phyloP scores from a whole-genome alignment of 2,797 vertebrate genomes.

The Calcarius lapponicus region DNA sequence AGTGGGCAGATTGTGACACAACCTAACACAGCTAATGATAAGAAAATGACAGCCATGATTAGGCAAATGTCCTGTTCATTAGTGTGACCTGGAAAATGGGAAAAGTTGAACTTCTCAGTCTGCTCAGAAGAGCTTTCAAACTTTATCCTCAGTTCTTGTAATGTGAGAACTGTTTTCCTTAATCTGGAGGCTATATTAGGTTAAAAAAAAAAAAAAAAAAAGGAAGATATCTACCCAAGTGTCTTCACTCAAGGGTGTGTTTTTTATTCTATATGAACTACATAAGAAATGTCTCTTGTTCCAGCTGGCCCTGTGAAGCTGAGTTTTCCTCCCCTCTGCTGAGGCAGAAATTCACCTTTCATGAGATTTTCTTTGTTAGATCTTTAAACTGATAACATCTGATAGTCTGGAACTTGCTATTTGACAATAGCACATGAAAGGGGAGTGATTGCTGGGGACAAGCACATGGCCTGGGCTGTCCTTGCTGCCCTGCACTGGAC shows the following conservation, averaged over 20 bases:
- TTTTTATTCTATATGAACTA: background rate
- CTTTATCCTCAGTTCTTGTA: background rate
- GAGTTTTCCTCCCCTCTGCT: background rate
- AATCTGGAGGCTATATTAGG: background rate
- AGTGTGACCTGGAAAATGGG: background rate
- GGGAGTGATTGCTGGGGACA: background rate
- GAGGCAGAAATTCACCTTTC: background rate
- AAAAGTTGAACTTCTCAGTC: background rate
- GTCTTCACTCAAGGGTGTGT: background rate
- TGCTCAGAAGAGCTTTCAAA: background rate
- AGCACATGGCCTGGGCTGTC: background rate
- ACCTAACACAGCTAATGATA: background rate
- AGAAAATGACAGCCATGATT: background rate
- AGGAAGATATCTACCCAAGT: background rate
- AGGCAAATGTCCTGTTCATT: background rate
- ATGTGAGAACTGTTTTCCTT: background rate
- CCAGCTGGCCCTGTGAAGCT: background rate
- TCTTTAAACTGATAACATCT: background rate
- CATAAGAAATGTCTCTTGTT: background rate
- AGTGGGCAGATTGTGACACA: background rate
- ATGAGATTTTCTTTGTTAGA: background rate
- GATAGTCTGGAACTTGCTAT: background rate
- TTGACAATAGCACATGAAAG: background rate
- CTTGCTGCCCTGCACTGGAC: background rate
- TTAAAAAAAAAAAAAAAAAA: background rate